Percentiles rank a stretch among this genome's conserved stretches.
phyloP scores from a whole-genome alignment of 2,888 invertebrate species.

The Stenurella melanura region DNA sequence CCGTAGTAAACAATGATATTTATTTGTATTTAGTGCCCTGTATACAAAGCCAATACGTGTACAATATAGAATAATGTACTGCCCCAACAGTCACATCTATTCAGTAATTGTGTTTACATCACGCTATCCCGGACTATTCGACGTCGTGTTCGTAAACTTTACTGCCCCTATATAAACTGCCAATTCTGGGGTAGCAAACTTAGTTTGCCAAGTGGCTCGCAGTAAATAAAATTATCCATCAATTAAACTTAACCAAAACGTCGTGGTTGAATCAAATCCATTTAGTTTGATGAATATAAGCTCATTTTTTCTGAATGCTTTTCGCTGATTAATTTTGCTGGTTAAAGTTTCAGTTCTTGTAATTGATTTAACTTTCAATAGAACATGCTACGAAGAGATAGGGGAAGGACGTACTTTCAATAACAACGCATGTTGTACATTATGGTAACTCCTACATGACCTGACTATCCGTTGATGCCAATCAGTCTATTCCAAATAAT shows the following conservation, averaged over 20 bases:
- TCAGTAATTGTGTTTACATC: constrained; percentile 67
- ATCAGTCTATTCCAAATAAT: too few relatives aligned
- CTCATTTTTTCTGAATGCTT: neutral
- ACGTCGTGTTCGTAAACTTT: constrained; percentile 62
- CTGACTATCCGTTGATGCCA: too few relatives aligned
- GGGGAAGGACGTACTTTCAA: too few relatives aligned
- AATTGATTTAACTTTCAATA: neutral
- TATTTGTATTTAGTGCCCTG: constrained; percentile 51
- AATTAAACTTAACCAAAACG: constrained; percentile 55
- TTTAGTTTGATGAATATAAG: constrained; percentile 15
- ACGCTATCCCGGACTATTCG: constrained; percentile 58
- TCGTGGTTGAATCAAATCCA: constrained; percentile 33
- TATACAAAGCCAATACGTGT: constrained; percentile 62
- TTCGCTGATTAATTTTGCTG: neutral
- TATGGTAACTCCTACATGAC: too few relatives aligned
- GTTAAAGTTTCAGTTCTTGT: neutral
- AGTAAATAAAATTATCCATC: constrained; percentile 62
- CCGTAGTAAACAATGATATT: constrained; percentile 44
- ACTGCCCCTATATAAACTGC: constrained; percentile 62
- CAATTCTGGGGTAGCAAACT: constrained; percentile 62
- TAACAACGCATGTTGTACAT: too few relatives aligned
- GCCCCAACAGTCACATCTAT: constrained; percentile 65
- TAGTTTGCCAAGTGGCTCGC: constrained; percentile 63
- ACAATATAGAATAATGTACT: constrained; percentile 64
- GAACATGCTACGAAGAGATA: too few relatives aligned